Percentiles rank a stretch among this genome's conserved stretches.
These are phyloP conservation scores for Hydrochoerus hydrochaeris DNA, from an alignment of 2,113 vertebrate genomes.

Conservation along the genomic window DNA sequence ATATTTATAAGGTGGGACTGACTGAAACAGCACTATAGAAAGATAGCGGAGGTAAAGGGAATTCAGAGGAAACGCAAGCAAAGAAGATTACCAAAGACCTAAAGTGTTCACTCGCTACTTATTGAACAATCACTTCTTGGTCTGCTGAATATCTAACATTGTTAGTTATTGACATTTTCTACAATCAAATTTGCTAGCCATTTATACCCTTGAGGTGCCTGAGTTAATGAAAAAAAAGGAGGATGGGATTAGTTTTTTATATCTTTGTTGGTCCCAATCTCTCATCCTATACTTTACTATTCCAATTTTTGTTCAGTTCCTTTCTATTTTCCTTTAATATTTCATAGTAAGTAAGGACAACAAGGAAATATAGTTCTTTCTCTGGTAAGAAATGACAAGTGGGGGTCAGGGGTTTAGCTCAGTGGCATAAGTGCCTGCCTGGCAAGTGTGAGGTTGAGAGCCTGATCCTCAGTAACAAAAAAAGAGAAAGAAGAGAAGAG, in stretches of 20 bases:
- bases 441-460: too few species aligned
- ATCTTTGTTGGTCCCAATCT: not conserved
- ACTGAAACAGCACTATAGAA: not conserved
- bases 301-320: not conserved
- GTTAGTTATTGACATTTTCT: not conserved
- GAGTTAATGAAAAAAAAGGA: not conserved
- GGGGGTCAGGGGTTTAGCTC: too few species aligned
- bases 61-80: not conserved
- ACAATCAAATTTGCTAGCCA: not conserved
- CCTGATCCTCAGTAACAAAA: too few species aligned
- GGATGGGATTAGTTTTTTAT: not conserved
- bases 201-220: not conserved
- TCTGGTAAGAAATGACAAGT: not conserved
- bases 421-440: too few species aligned
- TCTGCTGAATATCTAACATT: not conserved
- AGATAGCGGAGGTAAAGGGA: not conserved
- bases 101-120: not conserved
- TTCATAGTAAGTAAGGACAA: not conserved
- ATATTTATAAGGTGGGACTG: not conserved
- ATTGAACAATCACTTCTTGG: not conserved
- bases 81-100: not conserved
- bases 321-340: not conserved
- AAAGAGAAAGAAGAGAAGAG: too few species aligned
- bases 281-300: not conserved
- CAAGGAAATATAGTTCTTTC: not conserved